These are phyloP conservation scores for Gryon sp. DNA, from an alignment of 1,140 invertebrate species.

Conservation along the genomic window DNA sequence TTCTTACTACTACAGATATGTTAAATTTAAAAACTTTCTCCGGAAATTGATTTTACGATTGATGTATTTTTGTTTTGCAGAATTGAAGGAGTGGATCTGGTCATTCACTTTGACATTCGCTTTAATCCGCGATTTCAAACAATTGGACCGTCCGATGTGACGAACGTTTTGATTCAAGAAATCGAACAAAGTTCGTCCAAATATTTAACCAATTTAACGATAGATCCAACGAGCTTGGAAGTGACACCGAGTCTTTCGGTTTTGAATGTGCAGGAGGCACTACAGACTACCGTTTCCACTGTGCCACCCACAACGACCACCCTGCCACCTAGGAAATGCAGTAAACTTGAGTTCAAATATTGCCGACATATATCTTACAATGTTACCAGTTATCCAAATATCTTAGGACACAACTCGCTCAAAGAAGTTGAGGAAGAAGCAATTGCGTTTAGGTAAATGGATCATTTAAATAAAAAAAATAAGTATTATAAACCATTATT, in stretches of 20 bases:
- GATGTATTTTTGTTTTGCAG: slow-evolving; percentile 73
- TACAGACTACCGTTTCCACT: slow-evolving; percentile 80
- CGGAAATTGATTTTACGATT: not conserved
- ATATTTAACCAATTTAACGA: slow-evolving; percentile 83
- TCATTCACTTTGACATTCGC: slow-evolving; percentile 86
- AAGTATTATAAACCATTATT: not conserved
- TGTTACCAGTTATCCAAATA: slow-evolving; percentile 90
- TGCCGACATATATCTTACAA: slow-evolving; percentile 89
- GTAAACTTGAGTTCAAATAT: slow-evolving; percentile 83
- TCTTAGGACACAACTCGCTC: slow-evolving; percentile 84
- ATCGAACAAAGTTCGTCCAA: slow-evolving; percentile 79
- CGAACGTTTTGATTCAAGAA: slow-evolving; percentile 81
- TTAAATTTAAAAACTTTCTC: not conserved
- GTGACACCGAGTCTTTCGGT: slow-evolving; percentile 83
- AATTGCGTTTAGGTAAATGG: slow-evolving; percentile 85
- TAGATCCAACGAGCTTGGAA: slow-evolving; percentile 84
- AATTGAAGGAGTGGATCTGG: slow-evolving; percentile 82
- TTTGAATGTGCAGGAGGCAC: slow-evolving; percentile 78
- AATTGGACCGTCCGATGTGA: slow-evolving; percentile 79
- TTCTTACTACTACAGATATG: too few relatives aligned
- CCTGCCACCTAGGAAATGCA: slow-evolving; percentile 84
- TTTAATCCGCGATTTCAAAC: slow-evolving; percentile 83
- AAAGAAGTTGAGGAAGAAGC: slow-evolving; percentile 87
- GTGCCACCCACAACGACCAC: slow-evolving; percentile 79
- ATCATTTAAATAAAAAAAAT: not conserved